Conservation (phyloP, 2,888 invertebrate species). For the Lochmaea crataegi region DNA sequence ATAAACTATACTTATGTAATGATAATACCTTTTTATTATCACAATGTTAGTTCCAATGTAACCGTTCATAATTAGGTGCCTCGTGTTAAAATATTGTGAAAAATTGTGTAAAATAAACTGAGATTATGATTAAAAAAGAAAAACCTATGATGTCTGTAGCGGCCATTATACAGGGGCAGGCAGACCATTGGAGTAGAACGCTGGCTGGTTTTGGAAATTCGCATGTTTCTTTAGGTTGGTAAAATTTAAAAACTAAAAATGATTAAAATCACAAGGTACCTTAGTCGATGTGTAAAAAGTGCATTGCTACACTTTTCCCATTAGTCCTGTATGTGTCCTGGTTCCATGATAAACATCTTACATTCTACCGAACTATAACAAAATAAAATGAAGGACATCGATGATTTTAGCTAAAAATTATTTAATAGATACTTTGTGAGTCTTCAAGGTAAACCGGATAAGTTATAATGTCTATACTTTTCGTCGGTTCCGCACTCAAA, state of each 20-base stretch:
- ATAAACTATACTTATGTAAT: too few relatives aligned
- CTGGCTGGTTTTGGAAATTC: slow-evolving; percentile 66
- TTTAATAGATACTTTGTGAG: not conserved
- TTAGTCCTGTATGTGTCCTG: too few relatives aligned
- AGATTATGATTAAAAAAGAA: slow-evolving; percentile 83
- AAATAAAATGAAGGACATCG: not conserved
- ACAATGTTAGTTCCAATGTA: not conserved
- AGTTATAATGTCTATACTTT: not conserved
- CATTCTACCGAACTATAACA: not conserved
- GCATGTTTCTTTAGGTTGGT: slow-evolving; percentile 59
- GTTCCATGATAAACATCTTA: too few relatives aligned
- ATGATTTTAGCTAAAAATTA: not conserved
- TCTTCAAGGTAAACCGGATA: slow-evolving; percentile 11
- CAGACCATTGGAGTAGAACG: slow-evolving; percentile 74
- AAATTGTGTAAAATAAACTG: slow-evolving; percentile 49
- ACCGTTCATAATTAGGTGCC: not conserved
- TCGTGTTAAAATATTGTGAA: slow-evolving; percentile 30
- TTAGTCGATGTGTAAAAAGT: too few relatives aligned
- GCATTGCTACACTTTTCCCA: too few relatives aligned
- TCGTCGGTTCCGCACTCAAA: slow-evolving; percentile 17
- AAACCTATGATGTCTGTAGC: slow-evolving; percentile 89
- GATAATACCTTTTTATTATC: too few relatives aligned
- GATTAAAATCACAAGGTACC: too few relatives aligned
- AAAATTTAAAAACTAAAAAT: not conserved
- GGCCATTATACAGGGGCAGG: slow-evolving; percentile 79